phyloP scores from a whole-genome alignment of 2,888 invertebrate genomes.

The Parascotia fuliginaria region DNA sequence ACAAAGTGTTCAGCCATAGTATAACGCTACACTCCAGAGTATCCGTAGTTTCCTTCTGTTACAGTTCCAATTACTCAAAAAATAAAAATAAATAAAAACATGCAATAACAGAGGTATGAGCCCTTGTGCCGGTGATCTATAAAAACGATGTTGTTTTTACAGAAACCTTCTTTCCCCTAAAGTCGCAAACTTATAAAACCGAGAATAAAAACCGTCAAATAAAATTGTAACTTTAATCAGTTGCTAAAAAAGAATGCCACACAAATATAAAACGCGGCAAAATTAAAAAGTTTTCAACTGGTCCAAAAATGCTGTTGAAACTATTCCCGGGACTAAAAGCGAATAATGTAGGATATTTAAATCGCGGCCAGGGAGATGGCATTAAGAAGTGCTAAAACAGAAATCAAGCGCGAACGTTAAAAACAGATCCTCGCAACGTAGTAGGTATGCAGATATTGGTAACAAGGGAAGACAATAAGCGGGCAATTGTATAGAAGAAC shows the following conservation, averaged over 20 bases:
- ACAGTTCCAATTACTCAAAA: neutral
- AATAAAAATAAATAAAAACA: neutral
- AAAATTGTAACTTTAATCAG: neutral
- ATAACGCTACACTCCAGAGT: no score
- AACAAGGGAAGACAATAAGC: constrained; percentile 11
- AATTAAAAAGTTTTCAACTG: constrained; percentile 15
- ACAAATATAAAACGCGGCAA: constrained; percentile 14
- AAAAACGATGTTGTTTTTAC: no score
- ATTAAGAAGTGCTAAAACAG: constrained; percentile 76
- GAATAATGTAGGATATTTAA: constrained; percentile 42
- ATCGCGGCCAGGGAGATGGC: constrained; percentile 50
- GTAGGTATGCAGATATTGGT: constrained; percentile 14
- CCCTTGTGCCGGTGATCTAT: no score
- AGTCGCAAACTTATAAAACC: no score
- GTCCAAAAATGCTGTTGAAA: constrained; percentile 25
- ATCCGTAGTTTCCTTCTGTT: no score
- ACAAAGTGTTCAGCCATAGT: no score
- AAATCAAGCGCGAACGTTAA: constrained; percentile 66
- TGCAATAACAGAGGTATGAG: no score
- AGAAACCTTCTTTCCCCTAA: no score
- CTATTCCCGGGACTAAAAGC: constrained; percentile 30
- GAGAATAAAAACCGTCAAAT: neutral
- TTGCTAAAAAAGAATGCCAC: neutral
- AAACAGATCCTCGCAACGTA: constrained; percentile 53
- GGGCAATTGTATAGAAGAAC: no score